These are phyloP conservation scores for Sitodiplosis mosellana DNA, from an alignment of 1,140 invertebrate species.

Conservation along the genomic window DNA sequence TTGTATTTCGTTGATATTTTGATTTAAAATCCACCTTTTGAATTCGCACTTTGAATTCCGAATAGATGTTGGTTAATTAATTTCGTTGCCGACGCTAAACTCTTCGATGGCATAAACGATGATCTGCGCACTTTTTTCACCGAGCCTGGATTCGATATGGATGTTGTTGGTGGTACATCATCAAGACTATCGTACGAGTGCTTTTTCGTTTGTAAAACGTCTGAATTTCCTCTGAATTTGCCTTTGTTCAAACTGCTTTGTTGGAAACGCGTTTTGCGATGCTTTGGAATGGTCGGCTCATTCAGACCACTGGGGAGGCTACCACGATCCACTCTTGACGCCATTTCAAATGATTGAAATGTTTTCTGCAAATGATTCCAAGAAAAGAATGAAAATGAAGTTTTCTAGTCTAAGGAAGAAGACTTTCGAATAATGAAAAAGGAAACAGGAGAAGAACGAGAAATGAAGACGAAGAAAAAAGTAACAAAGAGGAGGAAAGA, in stretches of 20 bases:
- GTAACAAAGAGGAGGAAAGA: too few relatives aligned
- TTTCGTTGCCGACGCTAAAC: slow-evolving; percentile 47
- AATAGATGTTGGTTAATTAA: slow-evolving; percentile 59
- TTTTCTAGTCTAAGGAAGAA: too few relatives aligned
- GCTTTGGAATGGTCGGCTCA: slow-evolving; percentile 54
- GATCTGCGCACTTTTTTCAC: slow-evolving; percentile 27
- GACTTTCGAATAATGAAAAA: too few relatives aligned
- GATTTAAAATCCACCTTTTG: too few relatives aligned
- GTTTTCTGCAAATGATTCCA: neutral
- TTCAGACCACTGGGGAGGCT: slow-evolving; percentile 41
- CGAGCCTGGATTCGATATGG: slow-evolving; percentile 7
- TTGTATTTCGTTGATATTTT: neutral
- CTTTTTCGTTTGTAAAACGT: slow-evolving; percentile 12
- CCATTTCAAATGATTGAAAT: slow-evolving; percentile 29
- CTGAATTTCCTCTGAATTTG: slow-evolving; percentile 14
- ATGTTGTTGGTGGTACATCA: slow-evolving; percentile 9
- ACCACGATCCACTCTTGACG: slow-evolving; percentile 25
- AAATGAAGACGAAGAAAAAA: too few relatives aligned
- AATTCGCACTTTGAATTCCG: slow-evolving; percentile 36
- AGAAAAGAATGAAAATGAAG: too few relatives aligned
- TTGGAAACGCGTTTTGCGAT: slow-evolving; percentile 70
- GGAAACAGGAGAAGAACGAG: too few relatives aligned
- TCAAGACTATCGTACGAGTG: slow-evolving; percentile 33
- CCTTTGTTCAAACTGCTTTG: slow-evolving; percentile 27
- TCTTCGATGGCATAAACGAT: slow-evolving; percentile 39